Conservation (phyloP, 2,888 invertebrate genomes). For the Andricus quercusramuli region DNA sequence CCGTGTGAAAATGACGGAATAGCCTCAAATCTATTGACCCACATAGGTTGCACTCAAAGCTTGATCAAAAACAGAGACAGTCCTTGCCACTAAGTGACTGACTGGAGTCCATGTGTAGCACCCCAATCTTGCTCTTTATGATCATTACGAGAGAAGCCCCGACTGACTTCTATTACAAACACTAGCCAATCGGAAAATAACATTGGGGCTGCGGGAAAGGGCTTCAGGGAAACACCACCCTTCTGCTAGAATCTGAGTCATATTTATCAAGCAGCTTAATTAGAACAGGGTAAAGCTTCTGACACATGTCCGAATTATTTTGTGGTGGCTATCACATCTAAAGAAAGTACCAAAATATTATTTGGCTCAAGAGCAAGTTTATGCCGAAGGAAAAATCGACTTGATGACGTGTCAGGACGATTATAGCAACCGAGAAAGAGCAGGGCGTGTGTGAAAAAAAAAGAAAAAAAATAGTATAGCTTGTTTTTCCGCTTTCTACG, state of each 20-base stretch:
- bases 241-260: constrained; percentile 28
- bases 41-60: background rate
- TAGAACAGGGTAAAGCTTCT: constrained; percentile 13
- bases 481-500: constrained; percentile 5
- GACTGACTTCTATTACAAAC: constrained; percentile 67
- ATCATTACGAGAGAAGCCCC: constrained; percentile 13
- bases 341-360: background rate
- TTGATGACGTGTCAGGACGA: background rate
- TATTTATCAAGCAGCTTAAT: constrained; percentile 37
- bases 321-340: background rate
- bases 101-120: background rate
- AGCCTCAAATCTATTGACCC: constrained; percentile 4
- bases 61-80: background rate
- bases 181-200: constrained; percentile 72
- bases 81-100: background rate
- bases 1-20: constrained; percentile 30
- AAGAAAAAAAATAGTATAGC: background rate
- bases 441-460: background rate
- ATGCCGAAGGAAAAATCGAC: background rate
- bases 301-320: constrained; percentile 18
- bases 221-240: background rate
- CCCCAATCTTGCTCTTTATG: constrained; percentile 14
- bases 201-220: constrained; percentile 52
- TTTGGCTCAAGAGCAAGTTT: background rate
- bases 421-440: background rate